A percentile compares a stretch with the other conserved stretches of the same genome.
These are phyloP conservation scores for Apotomis betuletana DNA, from an alignment of 2,888 invertebrate genomes.

Conservation along the genomic window DNA sequence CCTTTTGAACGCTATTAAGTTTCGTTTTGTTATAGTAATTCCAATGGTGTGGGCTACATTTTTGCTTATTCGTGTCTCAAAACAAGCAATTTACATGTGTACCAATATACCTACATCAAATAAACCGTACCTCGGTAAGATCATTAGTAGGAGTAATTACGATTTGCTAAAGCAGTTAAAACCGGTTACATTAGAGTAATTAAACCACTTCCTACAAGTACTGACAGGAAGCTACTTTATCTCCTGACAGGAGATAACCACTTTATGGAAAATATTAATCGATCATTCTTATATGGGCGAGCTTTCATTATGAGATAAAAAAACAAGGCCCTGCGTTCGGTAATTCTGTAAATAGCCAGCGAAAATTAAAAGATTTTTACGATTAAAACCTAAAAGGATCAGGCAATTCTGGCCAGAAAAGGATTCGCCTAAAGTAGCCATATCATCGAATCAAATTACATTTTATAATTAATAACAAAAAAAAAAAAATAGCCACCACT, in stretches of 20 bases:
- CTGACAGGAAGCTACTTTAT: constrained; percentile 31
- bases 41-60: too few species aligned
- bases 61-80: too few species aligned
- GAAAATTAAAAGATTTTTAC: constrained; percentile 16
- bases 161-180: constrained; percentile 6
- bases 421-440: too few species aligned
- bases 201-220: constrained; percentile 20
- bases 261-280: constrained; percentile 18
- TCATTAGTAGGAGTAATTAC: constrained; percentile 12
- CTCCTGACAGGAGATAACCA: constrained; percentile 13
- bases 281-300: constrained; percentile 29
- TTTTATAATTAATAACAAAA: too few species aligned
- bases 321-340: neutral
- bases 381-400: constrained; percentile 7
- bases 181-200: constrained; percentile 28
- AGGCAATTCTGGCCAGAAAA: neutral
- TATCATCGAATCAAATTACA: too few species aligned
- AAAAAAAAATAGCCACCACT: too few species aligned
- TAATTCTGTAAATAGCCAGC: too few species aligned
- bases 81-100: too few species aligned
- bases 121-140: neutral
- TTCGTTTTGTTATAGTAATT: too few species aligned
- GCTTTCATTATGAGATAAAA: constrained; percentile 15
- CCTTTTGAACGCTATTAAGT: too few species aligned
- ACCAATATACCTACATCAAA: neutral